Evolutionary conservation across 2,888 invertebrate species (phyloP).

Genomic region (Plemyria rubiginata): DNA sequence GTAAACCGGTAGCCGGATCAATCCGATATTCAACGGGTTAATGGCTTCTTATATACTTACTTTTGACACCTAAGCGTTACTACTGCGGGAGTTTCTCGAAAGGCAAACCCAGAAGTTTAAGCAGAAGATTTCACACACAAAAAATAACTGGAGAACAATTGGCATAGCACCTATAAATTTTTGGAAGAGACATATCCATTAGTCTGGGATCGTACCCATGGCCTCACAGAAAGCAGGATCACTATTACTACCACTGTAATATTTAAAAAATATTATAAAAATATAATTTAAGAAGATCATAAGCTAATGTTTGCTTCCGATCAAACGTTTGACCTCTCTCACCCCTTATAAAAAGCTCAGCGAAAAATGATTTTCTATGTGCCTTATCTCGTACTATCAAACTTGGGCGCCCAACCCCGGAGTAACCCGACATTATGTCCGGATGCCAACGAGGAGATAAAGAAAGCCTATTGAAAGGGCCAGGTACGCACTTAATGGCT

Average conservation of each 20-base stretch:
- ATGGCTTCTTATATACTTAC: too few species aligned
- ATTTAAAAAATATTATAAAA: background rate
- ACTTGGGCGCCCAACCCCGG: conserved; percentile 44
- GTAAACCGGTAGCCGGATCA: conserved; percentile 50
- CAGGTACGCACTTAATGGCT: conserved; percentile 42
- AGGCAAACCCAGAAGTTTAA: background rate
- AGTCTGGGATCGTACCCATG: too few species aligned
- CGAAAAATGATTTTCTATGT: conserved; percentile 20
- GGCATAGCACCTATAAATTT: too few species aligned
- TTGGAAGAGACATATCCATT: too few species aligned
- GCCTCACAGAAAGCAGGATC: background rate
- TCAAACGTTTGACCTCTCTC: conserved; percentile 5
- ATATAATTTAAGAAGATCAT: background rate
- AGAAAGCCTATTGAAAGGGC: conserved; percentile 42
- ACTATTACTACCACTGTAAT: background rate
- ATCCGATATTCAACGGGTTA: conserved; percentile 58
- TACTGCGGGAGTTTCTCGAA: background rate
- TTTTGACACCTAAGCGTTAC: background rate
- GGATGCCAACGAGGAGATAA: conserved; percentile 40
- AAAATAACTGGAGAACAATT: too few species aligned
- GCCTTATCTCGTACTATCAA: conserved; percentile 24
- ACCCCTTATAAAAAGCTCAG: conserved; percentile 2
- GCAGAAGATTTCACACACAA: too few species aligned
- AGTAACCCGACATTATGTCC: conserved; percentile 50
- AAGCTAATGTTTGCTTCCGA: background rate